These are phyloP conservation scores for Catocala nupta DNA, from an alignment of 2,888 invertebrate genomes.

Conservation along the genomic window DNA sequence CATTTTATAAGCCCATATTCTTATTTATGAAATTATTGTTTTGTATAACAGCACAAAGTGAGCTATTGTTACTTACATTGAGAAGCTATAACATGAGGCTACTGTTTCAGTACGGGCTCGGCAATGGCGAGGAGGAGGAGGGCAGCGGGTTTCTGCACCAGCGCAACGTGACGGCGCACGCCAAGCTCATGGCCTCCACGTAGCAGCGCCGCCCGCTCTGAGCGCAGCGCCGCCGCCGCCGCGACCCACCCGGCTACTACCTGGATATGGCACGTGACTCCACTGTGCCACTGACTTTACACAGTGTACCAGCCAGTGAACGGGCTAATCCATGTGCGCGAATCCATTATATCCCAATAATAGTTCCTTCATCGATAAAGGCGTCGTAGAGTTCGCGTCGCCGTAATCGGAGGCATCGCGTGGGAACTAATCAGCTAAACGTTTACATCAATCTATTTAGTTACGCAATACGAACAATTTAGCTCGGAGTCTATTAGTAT, in stretches of 20 bases:
- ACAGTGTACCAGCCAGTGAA: too few relatives aligned
- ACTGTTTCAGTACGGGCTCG: slow-evolving; percentile 75
- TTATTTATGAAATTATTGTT: too few relatives aligned
- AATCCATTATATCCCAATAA: too few relatives aligned
- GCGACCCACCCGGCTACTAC: too few relatives aligned
- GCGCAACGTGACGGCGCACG: slow-evolving; percentile 94
- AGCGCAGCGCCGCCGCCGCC: neutral
- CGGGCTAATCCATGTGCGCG: too few relatives aligned
- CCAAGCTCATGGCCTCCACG: slow-evolving; percentile 94
- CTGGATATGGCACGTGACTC: neutral
- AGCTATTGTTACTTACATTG: too few relatives aligned
- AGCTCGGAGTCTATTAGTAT: slow-evolving; percentile 26
- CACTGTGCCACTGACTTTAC: neutral
- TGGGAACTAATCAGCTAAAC: neutral
- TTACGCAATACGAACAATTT: slow-evolving; percentile 16
- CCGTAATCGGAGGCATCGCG: slow-evolving; percentile 6
- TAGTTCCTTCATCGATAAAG: too few relatives aligned
- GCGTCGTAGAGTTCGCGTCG: too few relatives aligned
- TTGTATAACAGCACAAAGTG: too few relatives aligned
- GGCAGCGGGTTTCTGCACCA: slow-evolving; percentile 93
- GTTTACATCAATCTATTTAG: slow-evolving; percentile 11
- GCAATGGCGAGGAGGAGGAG: slow-evolving; percentile 85
- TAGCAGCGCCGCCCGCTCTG: slow-evolving; percentile 79
- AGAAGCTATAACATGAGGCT: neutral
- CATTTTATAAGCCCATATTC: too few relatives aligned